A percentile compares a stretch with the other conserved stretches of the same genome.
Conservation (phyloP, 2,888 invertebrate genomes). For the Dynastes grantii region DNA sequence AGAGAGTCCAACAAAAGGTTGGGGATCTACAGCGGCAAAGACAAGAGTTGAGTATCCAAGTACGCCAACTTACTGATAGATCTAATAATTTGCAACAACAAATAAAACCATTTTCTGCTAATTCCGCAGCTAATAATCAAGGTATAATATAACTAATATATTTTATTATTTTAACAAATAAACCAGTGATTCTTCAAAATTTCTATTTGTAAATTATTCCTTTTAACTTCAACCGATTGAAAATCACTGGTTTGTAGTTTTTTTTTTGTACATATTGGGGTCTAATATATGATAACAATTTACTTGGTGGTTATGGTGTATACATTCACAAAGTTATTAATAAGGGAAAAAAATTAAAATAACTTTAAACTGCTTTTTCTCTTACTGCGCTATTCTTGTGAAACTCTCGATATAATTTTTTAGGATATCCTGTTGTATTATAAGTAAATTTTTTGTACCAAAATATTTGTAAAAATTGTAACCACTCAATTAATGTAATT, state of each 20-base stretch:
- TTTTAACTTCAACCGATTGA: background rate
- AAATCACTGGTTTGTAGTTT: background rate
- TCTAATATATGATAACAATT: background rate
- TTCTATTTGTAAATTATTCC: background rate
- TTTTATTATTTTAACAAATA: slow-evolving; percentile 2
- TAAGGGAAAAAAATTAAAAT: too few relatives aligned
- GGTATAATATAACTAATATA: slow-evolving; percentile 51
- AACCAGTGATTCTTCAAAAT: background rate
- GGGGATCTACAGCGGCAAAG: slow-evolving; percentile 90
- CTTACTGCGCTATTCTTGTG: too few relatives aligned
- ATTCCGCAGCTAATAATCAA: slow-evolving; percentile 54
- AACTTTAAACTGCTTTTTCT: too few relatives aligned
- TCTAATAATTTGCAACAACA: slow-evolving; percentile 81
- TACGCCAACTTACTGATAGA: slow-evolving; percentile 87
- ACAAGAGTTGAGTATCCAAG: slow-evolving; percentile 89
- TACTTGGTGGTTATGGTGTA: background rate
- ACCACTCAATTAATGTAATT: background rate
- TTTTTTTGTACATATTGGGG: background rate
- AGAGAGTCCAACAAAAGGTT: slow-evolving; percentile 87
- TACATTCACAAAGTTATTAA: too few relatives aligned
- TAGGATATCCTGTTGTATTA: too few relatives aligned
- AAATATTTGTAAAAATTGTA: too few relatives aligned
- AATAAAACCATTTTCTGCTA: slow-evolving; percentile 64
- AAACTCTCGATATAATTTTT: too few relatives aligned
- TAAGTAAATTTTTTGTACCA: too few relatives aligned